A percentile compares a stretch with the other conserved stretches of the same genome.
phyloP scores from a whole-genome alignment of 2,797 vertebrate genomes.

The Clarias fuscus region DNA sequence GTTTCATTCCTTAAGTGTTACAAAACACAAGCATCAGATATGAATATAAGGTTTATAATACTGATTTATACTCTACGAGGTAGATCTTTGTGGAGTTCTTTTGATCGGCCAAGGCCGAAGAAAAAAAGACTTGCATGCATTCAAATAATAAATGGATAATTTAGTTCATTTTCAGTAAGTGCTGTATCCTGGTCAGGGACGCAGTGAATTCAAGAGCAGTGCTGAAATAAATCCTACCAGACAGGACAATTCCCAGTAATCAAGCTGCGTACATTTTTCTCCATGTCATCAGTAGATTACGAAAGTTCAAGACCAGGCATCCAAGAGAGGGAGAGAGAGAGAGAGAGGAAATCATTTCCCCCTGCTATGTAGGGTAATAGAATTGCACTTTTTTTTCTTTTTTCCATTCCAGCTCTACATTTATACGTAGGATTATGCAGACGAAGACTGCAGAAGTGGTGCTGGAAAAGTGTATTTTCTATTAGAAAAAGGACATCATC shows the following conservation, averaged over 20 bases:
- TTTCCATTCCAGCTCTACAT: not conserved
- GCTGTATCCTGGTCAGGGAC: not conserved
- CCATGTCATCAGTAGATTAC: not conserved
- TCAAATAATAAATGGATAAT: too few relatives aligned
- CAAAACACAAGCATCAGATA: not conserved
- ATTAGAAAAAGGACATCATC: not conserved
- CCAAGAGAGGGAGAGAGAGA: not conserved
- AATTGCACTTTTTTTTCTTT: too few relatives aligned
- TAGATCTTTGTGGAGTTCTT: too few relatives aligned
- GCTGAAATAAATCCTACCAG: not conserved
- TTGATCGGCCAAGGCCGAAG: too few relatives aligned
- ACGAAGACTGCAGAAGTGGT: not conserved
- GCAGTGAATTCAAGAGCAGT: not conserved
- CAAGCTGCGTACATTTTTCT: not conserved
- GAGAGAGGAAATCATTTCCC: not conserved
- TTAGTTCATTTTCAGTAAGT: not conserved
- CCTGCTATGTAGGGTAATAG: not conserved
- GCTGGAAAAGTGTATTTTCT: not conserved
- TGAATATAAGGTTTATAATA: not conserved
- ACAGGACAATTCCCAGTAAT: not conserved
- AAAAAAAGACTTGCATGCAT: too few relatives aligned
- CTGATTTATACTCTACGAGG: not conserved
- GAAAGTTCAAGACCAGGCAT: too few relatives aligned
- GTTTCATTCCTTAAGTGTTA: not conserved
- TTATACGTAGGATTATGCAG: not conserved